phyloP scores from a whole-genome alignment of 2,113 vertebrate genomes.

The Spea bombifrons region DNA sequence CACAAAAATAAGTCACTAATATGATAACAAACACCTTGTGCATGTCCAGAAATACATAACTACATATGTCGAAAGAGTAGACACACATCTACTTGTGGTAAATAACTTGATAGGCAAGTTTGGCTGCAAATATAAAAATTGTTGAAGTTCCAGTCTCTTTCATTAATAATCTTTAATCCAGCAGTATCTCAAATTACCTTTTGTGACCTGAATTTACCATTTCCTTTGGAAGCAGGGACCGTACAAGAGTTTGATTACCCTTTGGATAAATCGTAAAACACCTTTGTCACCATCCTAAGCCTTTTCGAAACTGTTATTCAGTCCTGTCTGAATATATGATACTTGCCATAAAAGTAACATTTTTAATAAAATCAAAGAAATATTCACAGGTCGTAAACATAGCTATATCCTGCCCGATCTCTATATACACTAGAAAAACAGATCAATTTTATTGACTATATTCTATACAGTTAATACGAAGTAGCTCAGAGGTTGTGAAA shows the following conservation, averaged over 20 bases:
- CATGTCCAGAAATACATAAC: too few species aligned
- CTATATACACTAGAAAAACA: not conserved
- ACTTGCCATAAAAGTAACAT: slow-evolving; percentile 13
- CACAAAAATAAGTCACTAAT: too few species aligned
- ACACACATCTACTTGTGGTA: not conserved
- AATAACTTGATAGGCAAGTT: slow-evolving; percentile 22
- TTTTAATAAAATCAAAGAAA: slow-evolving; percentile 11
- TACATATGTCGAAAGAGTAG: not conserved
- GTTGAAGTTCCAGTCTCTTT: slow-evolving; percentile 40
- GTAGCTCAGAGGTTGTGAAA: too few species aligned
- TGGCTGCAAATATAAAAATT: slow-evolving; percentile 10
- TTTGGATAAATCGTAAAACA: slow-evolving; percentile 39
- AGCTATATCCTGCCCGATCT: not conserved
- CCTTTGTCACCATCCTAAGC: slow-evolving; percentile 27
- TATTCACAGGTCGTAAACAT: slow-evolving; percentile 20
- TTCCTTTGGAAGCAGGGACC: slow-evolving; percentile 39
- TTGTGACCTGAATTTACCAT: slow-evolving; percentile 41
- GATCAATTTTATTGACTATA: not conserved
- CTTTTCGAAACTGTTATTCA: slow-evolving; percentile 23
- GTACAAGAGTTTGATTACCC: slow-evolving; percentile 40
- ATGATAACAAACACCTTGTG: too few species aligned
- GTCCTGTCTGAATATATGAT: slow-evolving; percentile 21
- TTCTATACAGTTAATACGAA: too few species aligned
- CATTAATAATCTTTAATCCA: slow-evolving; percentile 43
- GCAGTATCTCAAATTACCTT: slow-evolving; percentile 39